phyloP scores from a whole-genome alignment of 2,888 invertebrate species.

The Epistrophella euchroma region DNA sequence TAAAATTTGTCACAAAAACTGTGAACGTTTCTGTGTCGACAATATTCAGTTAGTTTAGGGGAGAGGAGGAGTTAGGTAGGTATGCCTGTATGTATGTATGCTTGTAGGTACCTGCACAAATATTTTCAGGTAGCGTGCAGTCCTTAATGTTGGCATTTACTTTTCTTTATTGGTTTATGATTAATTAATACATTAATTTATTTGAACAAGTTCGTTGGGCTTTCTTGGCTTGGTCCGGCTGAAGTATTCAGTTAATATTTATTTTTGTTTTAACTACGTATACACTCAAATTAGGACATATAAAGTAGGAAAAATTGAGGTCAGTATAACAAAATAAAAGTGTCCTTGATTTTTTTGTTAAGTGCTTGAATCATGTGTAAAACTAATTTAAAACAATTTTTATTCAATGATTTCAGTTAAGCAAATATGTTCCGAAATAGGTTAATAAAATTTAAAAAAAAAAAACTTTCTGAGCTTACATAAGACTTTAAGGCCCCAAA shows the following conservation, averaged over 20 bases:
- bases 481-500: too few relatives aligned
- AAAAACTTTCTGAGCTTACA: too few relatives aligned
- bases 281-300: not conserved
- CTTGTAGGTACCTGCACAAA: not conserved
- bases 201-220: conserved; percentile 32
- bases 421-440: too few relatives aligned
- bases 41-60: not conserved
- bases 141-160: conserved; percentile 32
- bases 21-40: conserved; percentile 19
- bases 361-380: not conserved
- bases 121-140: conserved; percentile 23
- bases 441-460: too few relatives aligned
- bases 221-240: not conserved
- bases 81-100: too few relatives aligned
- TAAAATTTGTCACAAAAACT: conserved; percentile 59
- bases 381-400: not conserved
- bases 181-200: conserved; percentile 70
- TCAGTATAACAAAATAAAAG: not conserved
- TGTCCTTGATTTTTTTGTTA: not conserved
- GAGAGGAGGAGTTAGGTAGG: not conserved
- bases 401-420: not conserved
- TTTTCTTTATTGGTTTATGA: conserved; percentile 62
- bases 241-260: not conserved
- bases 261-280: not conserved
- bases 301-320: not conserved